Base-by-base conservation (phyloP, 1,140 invertebrate genomes). In the Drosophila setifemur region DNA sequence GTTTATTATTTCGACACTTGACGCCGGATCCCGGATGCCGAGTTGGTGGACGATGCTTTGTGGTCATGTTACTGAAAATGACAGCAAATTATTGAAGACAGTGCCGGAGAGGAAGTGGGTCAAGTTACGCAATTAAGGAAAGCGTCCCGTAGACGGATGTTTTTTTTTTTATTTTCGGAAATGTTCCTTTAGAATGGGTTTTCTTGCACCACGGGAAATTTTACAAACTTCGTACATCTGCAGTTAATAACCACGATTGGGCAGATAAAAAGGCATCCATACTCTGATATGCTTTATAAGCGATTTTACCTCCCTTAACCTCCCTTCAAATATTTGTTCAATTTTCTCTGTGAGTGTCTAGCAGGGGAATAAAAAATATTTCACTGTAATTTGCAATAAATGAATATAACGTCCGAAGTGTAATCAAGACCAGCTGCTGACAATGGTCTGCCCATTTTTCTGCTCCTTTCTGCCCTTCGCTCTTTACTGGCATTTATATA, bases 341-440 rank as follows among this genome's bases (percentile, higher is more conserved):
- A 77, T 83, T 85, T 60, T 44, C 21, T 11, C 33, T 29, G 23
- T 11, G 40, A 35, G 26, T 42, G n/a, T 26, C 68, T 70, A 42
- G 69, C 26, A 35, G 6, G 50, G 40, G 37, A 79, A 81, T 73
- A 86, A 64, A 85, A 85, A 81, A 86, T 85, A 76, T 69, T 85
- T 76, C 67, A 64, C 67, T 81, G 82, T 69, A 81, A 85, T 85
- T 86, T 55, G 81, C 71, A 68, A 85, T 86, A 86, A 86, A 85
- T 86, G 81, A 86, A 81, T 73, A 66, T 81, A 81, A 85, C 67
- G 81, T 85, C 75, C 67, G 70, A 86, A 75, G 67, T 85, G 81
- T 86, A 85, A 85, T 85, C 81, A 86, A 86, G 71, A 76, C 53
- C 81, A 85, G 72, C 81, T 85, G 81, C 81, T 73, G 71, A 71